phyloP scores from a whole-genome alignment of 2,113 vertebrate species.

The Marmota flaviventris region DNA sequence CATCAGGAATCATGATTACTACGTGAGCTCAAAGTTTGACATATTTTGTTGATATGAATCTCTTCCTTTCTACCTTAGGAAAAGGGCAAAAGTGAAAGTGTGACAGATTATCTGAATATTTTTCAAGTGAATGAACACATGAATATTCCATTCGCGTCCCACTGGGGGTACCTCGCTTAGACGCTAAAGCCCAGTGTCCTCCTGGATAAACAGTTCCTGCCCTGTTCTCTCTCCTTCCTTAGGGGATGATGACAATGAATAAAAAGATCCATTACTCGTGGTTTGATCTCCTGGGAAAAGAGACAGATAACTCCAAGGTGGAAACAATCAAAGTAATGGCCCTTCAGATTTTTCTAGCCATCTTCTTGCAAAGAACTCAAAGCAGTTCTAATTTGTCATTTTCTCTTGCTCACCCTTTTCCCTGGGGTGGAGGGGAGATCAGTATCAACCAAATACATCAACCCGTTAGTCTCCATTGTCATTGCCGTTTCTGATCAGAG shows the following conservation, averaged over 20 bases:
- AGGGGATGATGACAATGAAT: not conserved
- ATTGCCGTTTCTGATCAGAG: not conserved
- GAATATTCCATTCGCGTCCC: not conserved
- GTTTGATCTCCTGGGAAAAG: constrained; percentile 31
- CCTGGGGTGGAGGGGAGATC: not conserved
- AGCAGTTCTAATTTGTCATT: constrained; percentile 13
- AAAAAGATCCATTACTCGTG: not conserved
- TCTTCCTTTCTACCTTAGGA: not conserved
- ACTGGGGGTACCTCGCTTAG: not conserved
- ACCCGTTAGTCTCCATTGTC: not conserved
- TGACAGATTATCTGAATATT: constrained; percentile 8
- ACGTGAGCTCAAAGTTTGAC: not conserved
- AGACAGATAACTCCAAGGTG: constrained; percentile 3
- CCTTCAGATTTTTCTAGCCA: not conserved
- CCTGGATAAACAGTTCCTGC: constrained; percentile 24
- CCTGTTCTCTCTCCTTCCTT: not conserved
- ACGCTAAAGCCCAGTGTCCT: not conserved
- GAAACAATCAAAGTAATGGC: constrained; percentile 39
- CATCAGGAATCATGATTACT: not conserved
- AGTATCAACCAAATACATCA: not conserved
- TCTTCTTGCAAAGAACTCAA: constrained; percentile 14
- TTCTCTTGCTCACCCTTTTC: not conserved
- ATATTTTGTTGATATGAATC: constrained; percentile 16
- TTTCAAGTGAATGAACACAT: not conserved
- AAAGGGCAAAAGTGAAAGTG: not conserved